Evolutionary conservation across 2,797 vertebrate species (phyloP).

Genomic region (Hephaestus fuliginosus): DNA sequence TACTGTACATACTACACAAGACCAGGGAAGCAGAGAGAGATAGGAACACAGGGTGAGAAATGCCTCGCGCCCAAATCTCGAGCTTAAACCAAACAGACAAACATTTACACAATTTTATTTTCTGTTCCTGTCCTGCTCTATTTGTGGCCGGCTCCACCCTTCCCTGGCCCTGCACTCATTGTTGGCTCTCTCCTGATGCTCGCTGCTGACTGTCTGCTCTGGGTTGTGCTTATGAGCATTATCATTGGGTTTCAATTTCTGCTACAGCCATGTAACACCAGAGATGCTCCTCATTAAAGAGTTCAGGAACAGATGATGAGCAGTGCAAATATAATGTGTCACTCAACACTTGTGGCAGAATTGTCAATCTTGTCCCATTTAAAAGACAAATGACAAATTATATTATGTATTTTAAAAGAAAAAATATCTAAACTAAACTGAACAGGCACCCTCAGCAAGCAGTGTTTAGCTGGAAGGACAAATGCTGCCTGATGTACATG

Average conservation of each 20-base stretch:
- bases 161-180: slow-evolving; percentile 15
- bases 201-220: slow-evolving; percentile 1
- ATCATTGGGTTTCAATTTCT: background rate
- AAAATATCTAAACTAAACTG: background rate
- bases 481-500: background rate
- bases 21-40: background rate
- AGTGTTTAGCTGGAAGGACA: background rate
- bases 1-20: background rate
- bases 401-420: background rate
- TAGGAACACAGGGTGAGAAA: background rate
- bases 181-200: slow-evolving; percentile 33
- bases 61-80: background rate
- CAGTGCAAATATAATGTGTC: background rate
- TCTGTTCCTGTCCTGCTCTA: slow-evolving; percentile 31
- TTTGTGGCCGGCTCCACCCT: slow-evolving; percentile 25
- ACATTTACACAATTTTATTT: background rate
- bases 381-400: background rate
- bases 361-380: background rate
- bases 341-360: background rate
- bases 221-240: slow-evolving; percentile 11
- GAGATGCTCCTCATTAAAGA: background rate
- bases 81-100: slow-evolving; percentile 7
- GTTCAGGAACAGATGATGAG: background rate
- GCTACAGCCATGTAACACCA: background rate
- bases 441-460: background rate